phyloP scores from a whole-genome alignment of 2,888 invertebrate genomes.

The Drosophila borborema region DNA sequence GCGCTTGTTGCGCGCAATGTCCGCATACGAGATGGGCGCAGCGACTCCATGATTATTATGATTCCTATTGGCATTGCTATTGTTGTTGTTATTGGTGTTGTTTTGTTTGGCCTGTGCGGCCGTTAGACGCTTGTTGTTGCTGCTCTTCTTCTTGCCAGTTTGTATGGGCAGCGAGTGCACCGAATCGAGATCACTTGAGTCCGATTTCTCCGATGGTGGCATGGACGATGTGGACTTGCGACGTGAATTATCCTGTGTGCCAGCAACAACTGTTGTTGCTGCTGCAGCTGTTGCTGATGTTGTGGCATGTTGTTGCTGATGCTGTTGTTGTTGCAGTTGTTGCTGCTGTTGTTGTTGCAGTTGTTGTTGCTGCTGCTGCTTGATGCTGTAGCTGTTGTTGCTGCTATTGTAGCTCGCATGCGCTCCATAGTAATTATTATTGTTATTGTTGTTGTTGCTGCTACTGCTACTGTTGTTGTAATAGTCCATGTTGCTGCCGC shows the following conservation, averaged over 20 bases:
- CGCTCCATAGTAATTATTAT: background rate
- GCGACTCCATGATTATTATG: slow-evolving; percentile 44
- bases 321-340: slow-evolving; percentile 26
- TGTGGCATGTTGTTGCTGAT: slow-evolving; percentile 28
- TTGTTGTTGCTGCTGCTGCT: slow-evolving; percentile 24
- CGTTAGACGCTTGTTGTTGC: slow-evolving; percentile 57
- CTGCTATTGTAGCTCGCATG: slow-evolving; percentile 16
- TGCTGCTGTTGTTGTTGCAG: slow-evolving; percentile 18
- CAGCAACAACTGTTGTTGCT: slow-evolving; percentile 17
- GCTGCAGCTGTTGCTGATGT: slow-evolving; percentile 18
- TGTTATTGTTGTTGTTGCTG: background rate
- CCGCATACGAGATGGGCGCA: slow-evolving; percentile 90
- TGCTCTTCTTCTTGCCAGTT: slow-evolving; percentile 79
- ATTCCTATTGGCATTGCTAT: slow-evolving; percentile 38
- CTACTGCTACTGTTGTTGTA: slow-evolving; percentile 34
- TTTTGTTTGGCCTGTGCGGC: slow-evolving; percentile 60
- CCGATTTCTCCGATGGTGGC: slow-evolving; percentile 94
- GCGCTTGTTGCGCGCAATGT: slow-evolving; percentile 88
- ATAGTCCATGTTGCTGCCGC: slow-evolving; percentile 31
- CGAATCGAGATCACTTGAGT: slow-evolving; percentile 93
- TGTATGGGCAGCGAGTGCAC: slow-evolving; percentile 93
- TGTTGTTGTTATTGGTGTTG: slow-evolving; percentile 36
- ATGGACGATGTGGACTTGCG: slow-evolving; percentile 91
- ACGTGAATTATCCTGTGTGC: slow-evolving; percentile 83
- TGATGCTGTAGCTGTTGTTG: slow-evolving; percentile 9